Base-by-base conservation (phyloP, 2,888 invertebrate genomes). In the Embidobia sp. region DNA sequence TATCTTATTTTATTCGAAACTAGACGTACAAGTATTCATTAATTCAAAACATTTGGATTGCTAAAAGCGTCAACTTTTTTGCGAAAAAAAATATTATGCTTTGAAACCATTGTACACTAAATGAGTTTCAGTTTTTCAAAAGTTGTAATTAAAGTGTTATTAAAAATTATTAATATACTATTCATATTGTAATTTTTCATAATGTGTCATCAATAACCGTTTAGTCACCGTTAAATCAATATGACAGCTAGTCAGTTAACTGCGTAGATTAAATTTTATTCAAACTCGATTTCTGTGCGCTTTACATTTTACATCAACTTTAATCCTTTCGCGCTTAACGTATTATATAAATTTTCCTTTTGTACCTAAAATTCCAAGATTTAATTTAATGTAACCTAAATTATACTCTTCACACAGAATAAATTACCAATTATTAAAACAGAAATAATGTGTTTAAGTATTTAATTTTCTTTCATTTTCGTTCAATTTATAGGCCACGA, bases 171-270 rank as follows among this genome's bases (percentile, higher is more conserved):
- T n/a, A n/a, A n/a, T n/a, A n/a, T n/a, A n/a, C n/a, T n/a, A n/a
- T n/a, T n/a, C n/a, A n/a, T n/a, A n/a, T n/a, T n/a, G n/a, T n/a
- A n/a, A n/a, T n/a, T n/a, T n/a, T n/a, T n/a, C 1, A 49, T 15
- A 15, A 37, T 48, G 37, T 48, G 35, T 48, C 48, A 48, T 37
- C 13, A 15, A 13, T 16, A 37, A 61, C 16, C 22, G 5, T 51
- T 66, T 22, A 55, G 42, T 48, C 35, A 55, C 31, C 46, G 31
- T 27, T 55, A 16, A 57, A 49, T 67, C 27, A 8, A 19, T 42
- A 27, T 49, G 33, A 16, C 26, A 26, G 46, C 69, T 69, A 69
- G 69, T 69, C 69, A 69, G 42, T 69, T 69, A 69, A 69, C 16
- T 49, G 22, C 22, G 31, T 59, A 44, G 10, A 35, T 53, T 7